These are phyloP conservation scores for Halyomorpha halys DNA, from an alignment of 1,140 invertebrate species.

Conservation along the genomic window DNA sequence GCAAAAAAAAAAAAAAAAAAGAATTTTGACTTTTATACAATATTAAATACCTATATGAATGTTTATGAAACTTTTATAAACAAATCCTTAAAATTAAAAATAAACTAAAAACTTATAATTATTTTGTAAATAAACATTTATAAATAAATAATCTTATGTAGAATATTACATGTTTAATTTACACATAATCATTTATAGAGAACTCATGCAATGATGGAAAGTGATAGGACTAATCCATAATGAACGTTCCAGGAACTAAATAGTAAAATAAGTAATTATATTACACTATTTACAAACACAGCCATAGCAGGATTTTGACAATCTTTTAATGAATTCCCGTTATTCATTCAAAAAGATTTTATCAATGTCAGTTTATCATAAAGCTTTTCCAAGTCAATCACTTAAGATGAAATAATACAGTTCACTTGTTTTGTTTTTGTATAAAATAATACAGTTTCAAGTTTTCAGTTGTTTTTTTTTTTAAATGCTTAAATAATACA, in stretches of 20 bases:
- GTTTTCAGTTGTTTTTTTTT: neutral
- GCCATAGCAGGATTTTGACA: constrained; percentile 5
- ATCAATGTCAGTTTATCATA: neutral
- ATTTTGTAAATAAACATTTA: no score
- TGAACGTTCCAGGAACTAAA: constrained; percentile 12
- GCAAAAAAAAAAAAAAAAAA: no score
- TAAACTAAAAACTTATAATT: no score
- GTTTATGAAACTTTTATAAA: no score
- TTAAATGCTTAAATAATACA: neutral
- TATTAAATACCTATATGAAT: no score
- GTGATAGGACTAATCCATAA: no score
- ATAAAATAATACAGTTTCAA: neutral
- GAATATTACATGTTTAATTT: no score
- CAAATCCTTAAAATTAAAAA: no score
- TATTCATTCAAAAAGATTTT: neutral
- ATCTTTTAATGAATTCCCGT: neutral
- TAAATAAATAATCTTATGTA: no score
- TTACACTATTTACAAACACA: constrained; percentile 16
- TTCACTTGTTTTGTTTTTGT: neutral
- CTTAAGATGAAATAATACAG: neutral
- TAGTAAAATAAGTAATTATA: neutral
- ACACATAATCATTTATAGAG: no score
- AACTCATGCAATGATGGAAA: no score
- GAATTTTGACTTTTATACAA: no score
- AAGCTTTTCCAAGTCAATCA: neutral